Evolutionary conservation across 2,888 invertebrate species (phyloP).

Genomic region (Clunio marinus): DNA sequence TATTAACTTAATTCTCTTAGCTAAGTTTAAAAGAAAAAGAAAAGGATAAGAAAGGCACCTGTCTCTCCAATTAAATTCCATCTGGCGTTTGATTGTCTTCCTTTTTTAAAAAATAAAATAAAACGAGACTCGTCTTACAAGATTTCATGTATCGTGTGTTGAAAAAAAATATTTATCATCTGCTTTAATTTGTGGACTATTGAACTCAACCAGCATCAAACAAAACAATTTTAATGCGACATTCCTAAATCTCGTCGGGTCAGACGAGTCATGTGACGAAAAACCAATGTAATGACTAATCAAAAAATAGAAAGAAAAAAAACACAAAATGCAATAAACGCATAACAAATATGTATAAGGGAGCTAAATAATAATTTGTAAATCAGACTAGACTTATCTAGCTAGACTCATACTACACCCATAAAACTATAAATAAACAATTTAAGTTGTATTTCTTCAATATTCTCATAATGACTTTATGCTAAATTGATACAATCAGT

Average conservation of each 20-base stretch:
- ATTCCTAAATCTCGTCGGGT: not conserved
- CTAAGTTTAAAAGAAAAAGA: slow-evolving; percentile 3
- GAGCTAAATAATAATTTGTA: not conserved
- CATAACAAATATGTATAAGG: slow-evolving; percentile 7
- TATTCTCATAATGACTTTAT: no score
- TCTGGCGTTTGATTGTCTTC: not conserved
- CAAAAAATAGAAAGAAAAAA: not conserved
- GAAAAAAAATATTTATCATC: not conserved
- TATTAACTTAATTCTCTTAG: no score
- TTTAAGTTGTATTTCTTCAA: no score
- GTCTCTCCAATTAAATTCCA: not conserved
- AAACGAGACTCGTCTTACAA: no score
- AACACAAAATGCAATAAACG: slow-evolving; percentile 14
- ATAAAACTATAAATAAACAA: no score
- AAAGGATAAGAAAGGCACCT: not conserved
- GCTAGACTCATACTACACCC: no score
- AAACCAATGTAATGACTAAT: not conserved
- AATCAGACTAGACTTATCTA: not conserved
- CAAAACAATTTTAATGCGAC: slow-evolving; percentile 18
- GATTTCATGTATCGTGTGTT: not conserved
- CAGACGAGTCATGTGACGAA: not conserved
- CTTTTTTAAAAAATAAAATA: no score
- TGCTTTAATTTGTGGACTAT: not conserved
- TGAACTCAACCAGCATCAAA: slow-evolving; percentile 17
- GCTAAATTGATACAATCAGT: not conserved